Percentiles rank a stretch among this genome's conserved stretches.
Evolutionary conservation across 37 sponge, comb jelly and placozoan species (phyloP).

Genomic region (Geodia barretti): DNA sequence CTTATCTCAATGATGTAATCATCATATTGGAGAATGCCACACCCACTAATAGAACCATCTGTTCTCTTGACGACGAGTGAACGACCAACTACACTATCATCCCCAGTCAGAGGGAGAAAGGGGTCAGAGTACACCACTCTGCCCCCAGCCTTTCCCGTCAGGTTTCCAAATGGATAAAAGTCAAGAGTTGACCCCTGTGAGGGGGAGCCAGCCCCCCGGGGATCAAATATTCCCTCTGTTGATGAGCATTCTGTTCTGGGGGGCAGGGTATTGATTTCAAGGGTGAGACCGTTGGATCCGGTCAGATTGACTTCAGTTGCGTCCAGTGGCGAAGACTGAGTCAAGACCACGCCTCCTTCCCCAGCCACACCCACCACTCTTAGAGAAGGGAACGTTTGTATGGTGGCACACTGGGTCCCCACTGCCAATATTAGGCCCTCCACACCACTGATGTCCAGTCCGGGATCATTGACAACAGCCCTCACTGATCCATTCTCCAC

Average conservation of each 20-base stretch:
- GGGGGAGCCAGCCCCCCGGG: background rate
- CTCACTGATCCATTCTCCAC: slow-evolving; percentile 19
- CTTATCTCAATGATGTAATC: background rate
- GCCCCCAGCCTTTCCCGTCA: slow-evolving; percentile 79
- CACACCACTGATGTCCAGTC: slow-evolving; percentile 27
- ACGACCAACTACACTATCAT: slow-evolving; percentile 68
- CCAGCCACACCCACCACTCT: background rate
- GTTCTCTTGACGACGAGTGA: slow-evolving; percentile 60
- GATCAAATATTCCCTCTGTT: background rate
- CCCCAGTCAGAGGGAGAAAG: slow-evolving; percentile 67
- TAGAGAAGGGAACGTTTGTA: background rate
- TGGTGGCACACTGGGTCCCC: slow-evolving; percentile 34
- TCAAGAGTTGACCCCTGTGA: slow-evolving; percentile 44
- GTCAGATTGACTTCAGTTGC: slow-evolving; percentile 14
- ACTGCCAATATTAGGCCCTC: slow-evolving; percentile 18
- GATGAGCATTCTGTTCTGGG: background rate
- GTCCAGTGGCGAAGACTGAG: slow-evolving; percentile 3
- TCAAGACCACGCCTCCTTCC: background rate
- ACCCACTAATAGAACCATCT: slow-evolving; percentile 27
- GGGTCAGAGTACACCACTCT: slow-evolving; percentile 37
- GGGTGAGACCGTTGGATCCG: background rate
- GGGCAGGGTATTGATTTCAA: background rate
- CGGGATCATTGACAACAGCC: slow-evolving; percentile 55
- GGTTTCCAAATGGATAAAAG: slow-evolving; percentile 70
- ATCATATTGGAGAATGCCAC: slow-evolving; percentile 47